Percentiles rank a stretch among this genome's conserved stretches.
phyloP scores from a whole-genome alignment of 2,797 vertebrate species.

The Danio tinwini region DNA sequence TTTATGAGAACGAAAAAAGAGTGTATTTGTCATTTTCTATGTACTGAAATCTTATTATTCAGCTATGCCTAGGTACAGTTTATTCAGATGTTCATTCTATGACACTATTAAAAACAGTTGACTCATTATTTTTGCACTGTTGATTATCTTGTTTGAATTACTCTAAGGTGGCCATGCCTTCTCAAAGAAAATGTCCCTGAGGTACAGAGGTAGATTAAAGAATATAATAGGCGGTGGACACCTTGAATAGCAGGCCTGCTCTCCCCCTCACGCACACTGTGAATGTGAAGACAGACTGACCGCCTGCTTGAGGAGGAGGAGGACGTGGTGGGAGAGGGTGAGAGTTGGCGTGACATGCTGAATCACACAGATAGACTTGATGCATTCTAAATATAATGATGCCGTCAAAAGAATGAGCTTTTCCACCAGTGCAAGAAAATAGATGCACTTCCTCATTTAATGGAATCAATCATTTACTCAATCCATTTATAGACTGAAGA shows the following conservation, averaged over 20 bases:
- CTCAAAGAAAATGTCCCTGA: background rate
- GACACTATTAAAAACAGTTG: no score
- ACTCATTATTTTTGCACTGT: background rate
- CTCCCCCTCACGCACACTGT: conserved; percentile 4
- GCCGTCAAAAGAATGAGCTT: conserved; percentile 31
- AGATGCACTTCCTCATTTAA: conserved; percentile 52
- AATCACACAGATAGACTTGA: conserved; percentile 25
- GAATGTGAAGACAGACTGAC: conserved; percentile 21
- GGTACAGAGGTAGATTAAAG: conserved; percentile 15
- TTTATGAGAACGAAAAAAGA: no score
- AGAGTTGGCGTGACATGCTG: conserved; percentile 29
- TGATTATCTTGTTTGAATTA: background rate
- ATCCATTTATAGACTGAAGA: no score
- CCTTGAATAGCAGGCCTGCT: conserved; percentile 2
- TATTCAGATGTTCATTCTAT: no score
- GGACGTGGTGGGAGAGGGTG: conserved; percentile 11
- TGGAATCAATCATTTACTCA: conserved; percentile 41
- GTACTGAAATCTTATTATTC: no score
- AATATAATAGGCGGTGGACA: conserved; percentile 5
- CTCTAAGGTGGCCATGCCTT: background rate
- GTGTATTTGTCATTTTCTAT: no score
- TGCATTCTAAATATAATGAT: conserved; percentile 45
- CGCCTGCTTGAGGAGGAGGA: conserved; percentile 21
- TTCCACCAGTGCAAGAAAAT: conserved; percentile 43
- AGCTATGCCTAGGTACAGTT: no score